These are phyloP conservation scores for Thysanoteuthis rhombus DNA, from an alignment of 2,888 invertebrate species.

Conservation along the genomic window DNA sequence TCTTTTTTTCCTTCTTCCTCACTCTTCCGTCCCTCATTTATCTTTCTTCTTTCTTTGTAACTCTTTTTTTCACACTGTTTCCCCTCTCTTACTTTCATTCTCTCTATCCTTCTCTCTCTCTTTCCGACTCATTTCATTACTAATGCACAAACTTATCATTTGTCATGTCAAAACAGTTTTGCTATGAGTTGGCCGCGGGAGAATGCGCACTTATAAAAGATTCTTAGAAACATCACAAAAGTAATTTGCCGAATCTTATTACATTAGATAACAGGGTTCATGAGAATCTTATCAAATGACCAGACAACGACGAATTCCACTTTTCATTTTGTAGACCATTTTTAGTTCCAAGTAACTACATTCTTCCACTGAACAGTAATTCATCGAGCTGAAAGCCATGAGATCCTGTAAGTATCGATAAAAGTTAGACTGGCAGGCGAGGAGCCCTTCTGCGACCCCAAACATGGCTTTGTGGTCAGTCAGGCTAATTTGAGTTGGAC, in stretches of 20 bases:
- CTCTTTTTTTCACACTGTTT: background rate
- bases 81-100: background rate
- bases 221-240: background rate
- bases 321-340: background rate
- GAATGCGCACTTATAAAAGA: background rate
- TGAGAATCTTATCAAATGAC: background rate
- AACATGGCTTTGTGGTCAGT: background rate
- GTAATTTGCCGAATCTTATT: background rate
- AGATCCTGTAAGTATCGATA: background rate
- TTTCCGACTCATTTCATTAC: background rate
- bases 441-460: background rate
- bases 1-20: background rate
- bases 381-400: background rate
- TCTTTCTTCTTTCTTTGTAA: background rate
- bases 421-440: conserved; percentile 12
- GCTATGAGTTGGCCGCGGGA: background rate
- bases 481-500: background rate
- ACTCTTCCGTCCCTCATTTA: background rate
- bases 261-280: background rate
- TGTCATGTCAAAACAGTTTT: background rate
- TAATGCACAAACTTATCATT: conserved; percentile 12
- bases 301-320: background rate
- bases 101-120: background rate
- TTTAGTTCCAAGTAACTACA: background rate
- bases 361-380: background rate